Conservation (phyloP, 2,113 vertebrate species). For the Micronycteris hirsuta region DNA sequence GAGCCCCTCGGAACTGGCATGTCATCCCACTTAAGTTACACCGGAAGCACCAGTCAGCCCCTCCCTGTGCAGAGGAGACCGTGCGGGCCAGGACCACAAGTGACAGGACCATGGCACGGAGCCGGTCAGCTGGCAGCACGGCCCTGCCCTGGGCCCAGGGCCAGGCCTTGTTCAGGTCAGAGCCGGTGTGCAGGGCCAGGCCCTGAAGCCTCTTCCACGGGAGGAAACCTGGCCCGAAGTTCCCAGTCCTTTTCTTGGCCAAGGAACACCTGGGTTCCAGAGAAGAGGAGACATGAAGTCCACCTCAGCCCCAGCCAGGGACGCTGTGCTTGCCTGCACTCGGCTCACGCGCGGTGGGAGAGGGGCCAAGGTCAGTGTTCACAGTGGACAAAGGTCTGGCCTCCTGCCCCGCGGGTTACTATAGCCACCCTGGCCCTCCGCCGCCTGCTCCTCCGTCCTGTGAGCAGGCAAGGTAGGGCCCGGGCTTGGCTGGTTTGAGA, state of each 20-base stretch:
- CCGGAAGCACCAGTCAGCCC: accelerated
- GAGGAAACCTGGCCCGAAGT: neutral
- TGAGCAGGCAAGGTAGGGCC: accelerated
- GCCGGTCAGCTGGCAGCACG: neutral
- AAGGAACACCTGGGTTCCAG: neutral
- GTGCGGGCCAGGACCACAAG: neutral
- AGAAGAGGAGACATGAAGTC: neutral
- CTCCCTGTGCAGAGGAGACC: neutral
- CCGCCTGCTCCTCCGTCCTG: neutral
- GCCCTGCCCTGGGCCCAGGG: neutral
- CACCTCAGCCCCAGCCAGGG: accelerated
- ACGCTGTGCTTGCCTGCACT: neutral
- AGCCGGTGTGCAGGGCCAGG: neutral
- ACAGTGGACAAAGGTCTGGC: neutral
- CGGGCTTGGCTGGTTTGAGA: neutral
- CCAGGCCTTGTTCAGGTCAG: neutral
- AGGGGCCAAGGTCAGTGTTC: neutral
- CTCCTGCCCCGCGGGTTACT: accelerated
- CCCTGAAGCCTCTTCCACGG: neutral
- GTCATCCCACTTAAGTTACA: accelerated
- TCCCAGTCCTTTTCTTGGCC: neutral
- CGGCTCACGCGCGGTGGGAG: accelerated
- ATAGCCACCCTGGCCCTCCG: neutral
- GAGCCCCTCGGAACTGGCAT: neutral
- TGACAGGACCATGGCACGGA: neutral